Conservation (phyloP, 1,140 invertebrate genomes). For the Drosophila nigromelanica region DNA sequence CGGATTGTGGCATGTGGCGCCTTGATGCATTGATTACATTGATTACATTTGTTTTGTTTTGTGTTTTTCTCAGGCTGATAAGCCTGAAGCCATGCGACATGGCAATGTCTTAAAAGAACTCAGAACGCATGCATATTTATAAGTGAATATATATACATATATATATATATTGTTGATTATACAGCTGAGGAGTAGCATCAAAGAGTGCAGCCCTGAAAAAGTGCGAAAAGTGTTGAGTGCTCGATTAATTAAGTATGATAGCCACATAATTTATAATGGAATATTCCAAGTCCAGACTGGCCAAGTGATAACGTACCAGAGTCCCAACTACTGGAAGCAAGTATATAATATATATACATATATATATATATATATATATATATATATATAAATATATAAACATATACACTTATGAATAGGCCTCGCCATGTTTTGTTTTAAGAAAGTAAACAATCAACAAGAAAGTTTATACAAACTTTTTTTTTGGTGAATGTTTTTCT, state of each 20-base stretch:
- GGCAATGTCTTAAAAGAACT: neutral
- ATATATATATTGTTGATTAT: conserved; percentile 12
- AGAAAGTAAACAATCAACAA: conserved; percentile 53
- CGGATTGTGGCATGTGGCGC: conserved; percentile 6
- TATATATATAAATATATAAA: neutral
- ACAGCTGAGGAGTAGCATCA: conserved; percentile 28
- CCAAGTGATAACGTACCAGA: conserved; percentile 47
- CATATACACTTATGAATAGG: neutral
- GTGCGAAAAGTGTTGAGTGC: conserved; percentile 65
- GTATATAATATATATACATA: conserved; percentile 1
- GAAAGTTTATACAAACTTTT: conserved; percentile 32
- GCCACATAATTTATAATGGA: conserved; percentile 69
- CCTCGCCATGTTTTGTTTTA: conserved; percentile 6
- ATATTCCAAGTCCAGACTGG: conserved; percentile 52
- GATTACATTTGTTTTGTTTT: conserved; percentile 26
- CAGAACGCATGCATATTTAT: conserved; percentile 11
- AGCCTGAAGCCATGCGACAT: conserved; percentile 2
- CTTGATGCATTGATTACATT: conserved; percentile 26
- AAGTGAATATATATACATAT: conserved; percentile 1
- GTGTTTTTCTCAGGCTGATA: conserved; percentile 57
- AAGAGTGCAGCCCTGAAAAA: conserved; percentile 55
- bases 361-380: conserved; percentile 2
- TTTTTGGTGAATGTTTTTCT: conserved; percentile 10
- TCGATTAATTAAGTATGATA: conserved; percentile 55
- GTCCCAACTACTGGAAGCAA: conserved; percentile 28